Evolutionary conservation across 2,888 invertebrate species (phyloP).

Genomic region (Eupithecia centaureata): DNA sequence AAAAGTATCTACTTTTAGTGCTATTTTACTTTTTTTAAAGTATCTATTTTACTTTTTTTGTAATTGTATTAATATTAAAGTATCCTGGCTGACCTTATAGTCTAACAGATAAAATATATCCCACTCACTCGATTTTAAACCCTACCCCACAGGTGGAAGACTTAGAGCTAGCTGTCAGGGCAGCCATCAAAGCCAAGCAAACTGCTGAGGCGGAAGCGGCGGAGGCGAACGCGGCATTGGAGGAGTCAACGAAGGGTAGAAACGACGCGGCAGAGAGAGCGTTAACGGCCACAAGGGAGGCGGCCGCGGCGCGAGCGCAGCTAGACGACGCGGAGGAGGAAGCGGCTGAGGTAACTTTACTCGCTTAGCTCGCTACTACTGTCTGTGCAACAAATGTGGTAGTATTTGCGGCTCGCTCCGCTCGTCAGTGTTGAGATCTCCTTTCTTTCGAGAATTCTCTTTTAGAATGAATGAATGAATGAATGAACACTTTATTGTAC

Average conservation of each 20-base stretch:
- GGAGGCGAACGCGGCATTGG: conserved; percentile 92
- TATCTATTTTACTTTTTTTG: too few relatives aligned
- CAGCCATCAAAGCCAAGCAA: conserved; percentile 94
- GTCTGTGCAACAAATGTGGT: background rate
- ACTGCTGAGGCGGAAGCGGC: conserved; percentile 93
- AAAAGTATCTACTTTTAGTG: too few relatives aligned
- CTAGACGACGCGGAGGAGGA: conserved; percentile 98
- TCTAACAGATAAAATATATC: too few relatives aligned
- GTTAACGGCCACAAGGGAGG: conserved; percentile 88
- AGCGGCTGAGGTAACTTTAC: conserved; percentile 80
- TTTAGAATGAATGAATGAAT: too few relatives aligned
- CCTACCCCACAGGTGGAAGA: conserved; percentile 90
- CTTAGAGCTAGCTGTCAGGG: conserved; percentile 92
- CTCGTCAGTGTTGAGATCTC: background rate
- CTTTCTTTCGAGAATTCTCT: too few relatives aligned
- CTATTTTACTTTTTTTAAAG: too few relatives aligned
- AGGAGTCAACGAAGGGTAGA: conserved; percentile 89
- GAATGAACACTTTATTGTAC: too few relatives aligned
- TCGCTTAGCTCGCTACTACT: too few relatives aligned
- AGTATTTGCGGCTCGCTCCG: background rate
- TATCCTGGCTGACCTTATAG: too few relatives aligned
- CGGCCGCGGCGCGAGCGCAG: conserved; percentile 91
- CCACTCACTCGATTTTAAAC: too few relatives aligned
- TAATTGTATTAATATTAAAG: too few relatives aligned
- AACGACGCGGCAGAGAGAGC: conserved; percentile 92